Base-by-base conservation (phyloP, 1,140 invertebrate species). In the Zaprionus tsacasi region DNA sequence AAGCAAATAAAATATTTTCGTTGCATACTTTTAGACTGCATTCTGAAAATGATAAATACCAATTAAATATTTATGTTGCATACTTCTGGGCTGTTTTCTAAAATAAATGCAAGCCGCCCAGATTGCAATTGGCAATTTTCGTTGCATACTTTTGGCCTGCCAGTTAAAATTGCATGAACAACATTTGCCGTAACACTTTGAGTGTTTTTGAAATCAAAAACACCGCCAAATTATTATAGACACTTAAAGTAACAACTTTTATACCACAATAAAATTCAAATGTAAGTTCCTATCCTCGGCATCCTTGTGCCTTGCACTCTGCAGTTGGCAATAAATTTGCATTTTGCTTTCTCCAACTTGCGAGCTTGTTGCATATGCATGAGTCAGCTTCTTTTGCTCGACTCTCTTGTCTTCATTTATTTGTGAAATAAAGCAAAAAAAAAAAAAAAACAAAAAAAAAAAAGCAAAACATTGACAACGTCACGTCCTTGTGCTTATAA, bases 401-500 rank as follows among this genome's bases (percentile, higher is more conserved):
- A 64, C 56, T 66, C 70, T 65, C 70, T 65, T 50, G 40, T 35
- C 17, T 21, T 27, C 12, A 43, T 43, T 40, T 35, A 35, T 56
- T 43, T 59, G 43, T 48, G 30, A 56, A 59, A 56, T 21, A 36
- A n/a, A 25, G n/a, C 15, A 25, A 6, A 27, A 21, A 21, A 33
- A 27, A 45, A 50, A 50, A 59, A n/a, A 60, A n/a, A n/a, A n/a
- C n/a, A 6, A 27, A 21, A 21, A 33, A 27, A 45, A 50, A 50
- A 59, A n/a, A 60, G 25, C 11, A 65, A 60, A 60, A 72, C 69
- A 72, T 76, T 76, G 61, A 76, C 74, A 76, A 72, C 74, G 35
- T 71, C 69, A 76, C 74, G 74, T 72, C 69, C 74, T 76, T 76
- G 61, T 72, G 74, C 69, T 60, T 68, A 60, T 76, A 70, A 75